Evolutionary conservation across 2,888 invertebrate genomes (phyloP).

Genomic region (Tipula lateralis): DNA sequence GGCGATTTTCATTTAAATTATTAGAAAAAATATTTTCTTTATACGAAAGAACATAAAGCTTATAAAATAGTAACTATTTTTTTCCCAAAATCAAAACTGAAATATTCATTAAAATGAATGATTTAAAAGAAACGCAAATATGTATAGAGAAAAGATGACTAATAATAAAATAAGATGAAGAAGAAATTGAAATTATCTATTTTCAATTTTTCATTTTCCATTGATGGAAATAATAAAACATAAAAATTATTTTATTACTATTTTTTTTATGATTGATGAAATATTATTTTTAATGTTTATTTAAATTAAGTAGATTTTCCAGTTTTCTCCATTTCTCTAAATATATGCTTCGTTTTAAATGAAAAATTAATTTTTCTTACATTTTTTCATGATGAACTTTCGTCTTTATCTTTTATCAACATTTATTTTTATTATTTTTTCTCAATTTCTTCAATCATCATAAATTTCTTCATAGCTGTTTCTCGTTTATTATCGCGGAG

Average conservation of each 20-base stretch:
- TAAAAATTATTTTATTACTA: constrained; percentile 20
- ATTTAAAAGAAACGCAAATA: not conserved
- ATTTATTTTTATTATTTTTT: not conserved
- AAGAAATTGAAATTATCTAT: not conserved
- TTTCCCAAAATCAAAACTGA: not conserved
- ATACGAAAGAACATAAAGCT: not conserved
- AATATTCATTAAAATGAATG: not conserved
- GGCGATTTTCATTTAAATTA: not conserved
- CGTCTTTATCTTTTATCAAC: constrained; percentile 19
- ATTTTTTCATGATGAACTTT: not conserved
- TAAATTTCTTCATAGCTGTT: not conserved
- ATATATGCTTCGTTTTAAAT: constrained; percentile 14
- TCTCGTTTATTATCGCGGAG: not conserved
- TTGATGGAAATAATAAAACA: not conserved
- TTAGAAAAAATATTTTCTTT: not conserved
- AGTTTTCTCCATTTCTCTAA: not conserved
- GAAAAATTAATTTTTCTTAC: not conserved
- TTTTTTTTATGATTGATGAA: constrained; percentile 14
- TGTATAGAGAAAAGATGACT: not conserved
- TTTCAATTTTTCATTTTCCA: not conserved
- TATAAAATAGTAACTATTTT: not conserved
- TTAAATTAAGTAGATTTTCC: constrained; percentile 11
- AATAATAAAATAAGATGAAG: not conserved
- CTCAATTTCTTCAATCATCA: constrained; percentile 5
- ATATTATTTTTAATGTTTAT: constrained; percentile 24